A percentile compares a stretch with the other conserved stretches of the same genome.
Evolutionary conservation across 2,797 vertebrate species (phyloP).

Genomic region (Acanthurus lineatus): DNA sequence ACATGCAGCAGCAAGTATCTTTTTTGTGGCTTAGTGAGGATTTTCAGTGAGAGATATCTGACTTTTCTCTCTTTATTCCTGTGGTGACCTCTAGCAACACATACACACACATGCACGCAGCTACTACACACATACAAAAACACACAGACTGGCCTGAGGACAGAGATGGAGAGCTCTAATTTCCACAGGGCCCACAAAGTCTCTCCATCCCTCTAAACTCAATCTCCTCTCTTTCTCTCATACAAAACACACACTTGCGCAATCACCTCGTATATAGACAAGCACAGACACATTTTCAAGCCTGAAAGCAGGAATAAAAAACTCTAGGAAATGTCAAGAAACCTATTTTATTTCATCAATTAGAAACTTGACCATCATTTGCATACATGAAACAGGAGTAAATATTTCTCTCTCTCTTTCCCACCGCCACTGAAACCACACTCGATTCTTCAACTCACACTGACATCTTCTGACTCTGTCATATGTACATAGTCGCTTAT

Average conservation of each 20-base stretch:
- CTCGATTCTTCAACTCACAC: not conserved
- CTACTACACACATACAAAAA: slow-evolving; percentile 29
- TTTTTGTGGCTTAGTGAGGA: slow-evolving; percentile 14
- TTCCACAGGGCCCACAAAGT: slow-evolving; percentile 65
- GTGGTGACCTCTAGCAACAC: slow-evolving; percentile 46
- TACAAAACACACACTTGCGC: slow-evolving; percentile 33
- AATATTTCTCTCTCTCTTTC: not conserved
- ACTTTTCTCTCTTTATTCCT: slow-evolving; percentile 56
- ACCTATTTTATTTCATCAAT: not conserved
- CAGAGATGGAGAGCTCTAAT: slow-evolving; percentile 81
- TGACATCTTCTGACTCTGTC: slow-evolving; percentile 7
- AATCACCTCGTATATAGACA: slow-evolving; percentile 20
- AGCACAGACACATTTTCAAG: slow-evolving; percentile 14
- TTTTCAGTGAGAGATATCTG: slow-evolving; percentile 43
- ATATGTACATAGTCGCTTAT: slow-evolving; percentile 28
- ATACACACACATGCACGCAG: slow-evolving; percentile 16
- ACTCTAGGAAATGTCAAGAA: not conserved
- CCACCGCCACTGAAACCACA: too few relatives aligned
- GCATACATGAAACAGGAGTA: not conserved
- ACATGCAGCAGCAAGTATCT: slow-evolving; percentile 1
- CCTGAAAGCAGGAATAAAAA: not conserved
- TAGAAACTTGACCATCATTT: not conserved
- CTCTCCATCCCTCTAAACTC: slow-evolving; percentile 60
- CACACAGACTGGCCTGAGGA: slow-evolving; percentile 54
- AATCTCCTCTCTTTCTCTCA: slow-evolving; percentile 58